Evolutionary conservation across 2,113 vertebrate genomes (phyloP).

Genomic region (Platycercus adscitus): DNA sequence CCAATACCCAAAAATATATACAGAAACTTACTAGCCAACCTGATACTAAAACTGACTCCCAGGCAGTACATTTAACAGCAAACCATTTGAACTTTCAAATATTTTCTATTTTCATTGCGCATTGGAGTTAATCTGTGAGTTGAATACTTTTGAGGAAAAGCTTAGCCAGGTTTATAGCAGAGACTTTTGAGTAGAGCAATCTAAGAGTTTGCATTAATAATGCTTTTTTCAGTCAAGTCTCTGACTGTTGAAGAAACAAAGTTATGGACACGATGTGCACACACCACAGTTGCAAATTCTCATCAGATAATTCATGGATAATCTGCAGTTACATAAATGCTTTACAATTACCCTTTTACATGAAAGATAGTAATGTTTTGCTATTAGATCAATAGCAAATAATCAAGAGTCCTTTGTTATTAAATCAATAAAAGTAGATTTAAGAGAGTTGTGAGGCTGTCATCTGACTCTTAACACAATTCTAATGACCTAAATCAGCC

Average conservation of each 20-base stretch:
- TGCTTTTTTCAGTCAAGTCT: not conserved
- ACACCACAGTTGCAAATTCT: not conserved
- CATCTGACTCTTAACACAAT: conserved; percentile 56
- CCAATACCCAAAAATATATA: not conserved
- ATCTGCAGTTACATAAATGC: conserved; percentile 24
- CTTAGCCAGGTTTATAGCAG: not conserved
- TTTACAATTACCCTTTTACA: conserved; percentile 7
- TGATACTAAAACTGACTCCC: not conserved
- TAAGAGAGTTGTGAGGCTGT: conserved; percentile 52
- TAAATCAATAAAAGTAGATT: conserved; percentile 59
- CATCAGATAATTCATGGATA: conserved; percentile 38
- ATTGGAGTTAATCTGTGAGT: not conserved
- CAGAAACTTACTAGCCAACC: not conserved
- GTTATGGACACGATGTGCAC: not conserved
- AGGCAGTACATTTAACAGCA: not conserved
- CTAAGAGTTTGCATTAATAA: not conserved
- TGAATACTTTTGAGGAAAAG: not conserved
- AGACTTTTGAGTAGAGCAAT: not conserved
- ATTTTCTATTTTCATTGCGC: not conserved
- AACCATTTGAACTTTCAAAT: not conserved
- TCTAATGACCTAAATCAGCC: conserved; percentile 53
- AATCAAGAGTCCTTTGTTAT: conserved; percentile 19
- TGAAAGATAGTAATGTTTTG: not conserved
- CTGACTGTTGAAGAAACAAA: conserved; percentile 16
- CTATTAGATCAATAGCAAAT: conserved; percentile 54